Base-by-base conservation (phyloP, 2,888 invertebrate genomes). In the Physocephala rufipes region DNA sequence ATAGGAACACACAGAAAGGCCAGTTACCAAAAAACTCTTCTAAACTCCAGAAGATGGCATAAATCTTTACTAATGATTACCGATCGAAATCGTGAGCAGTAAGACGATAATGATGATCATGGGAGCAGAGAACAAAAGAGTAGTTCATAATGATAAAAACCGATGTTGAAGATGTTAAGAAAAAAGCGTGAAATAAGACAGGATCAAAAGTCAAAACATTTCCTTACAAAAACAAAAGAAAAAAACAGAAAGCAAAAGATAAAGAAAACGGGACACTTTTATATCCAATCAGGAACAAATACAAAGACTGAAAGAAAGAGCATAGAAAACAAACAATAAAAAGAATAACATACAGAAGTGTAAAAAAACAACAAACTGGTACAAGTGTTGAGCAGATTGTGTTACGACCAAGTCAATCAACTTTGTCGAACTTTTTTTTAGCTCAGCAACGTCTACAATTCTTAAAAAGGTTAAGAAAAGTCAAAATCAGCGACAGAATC, bases 131-230 rank as follows among this genome's bases (percentile, higher is more conserved):
- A 15, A 49, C 28, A 16, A 24, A 58, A 28, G 21, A 12, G 53
- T 19, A 12, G 53, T 21, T n/a, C 12, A 49, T 36, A 19, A 19
- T 49, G 49, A 49, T 15, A n/a, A 3, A 13, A n/a, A 49, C n/a
- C 16, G 49, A 19, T 15, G 3, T 49, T 15, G 19, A 49, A 26
- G 58, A 26, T 58, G 58, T 58, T 21, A 24, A 58, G 24, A 63
- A 47, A 49, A 7, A 64, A 67, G 55, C 36, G 45, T 21, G 58
- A 55, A 55, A 58, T 24, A 15, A 21, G 58, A 67, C 55, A 58
- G 67, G 58, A 67, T 58, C 67, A 67, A 58, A 67, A 67, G 58
- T 55, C 67, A 67, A 58, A 66, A 67, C 58, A 58, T 45, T 45
- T 55, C 36, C 45, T 55, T n/a, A n/a, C n/a, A 21, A 36, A 19